Conservation (phyloP, 1,140 invertebrate genomes). For the Apis dorsata region DNA sequence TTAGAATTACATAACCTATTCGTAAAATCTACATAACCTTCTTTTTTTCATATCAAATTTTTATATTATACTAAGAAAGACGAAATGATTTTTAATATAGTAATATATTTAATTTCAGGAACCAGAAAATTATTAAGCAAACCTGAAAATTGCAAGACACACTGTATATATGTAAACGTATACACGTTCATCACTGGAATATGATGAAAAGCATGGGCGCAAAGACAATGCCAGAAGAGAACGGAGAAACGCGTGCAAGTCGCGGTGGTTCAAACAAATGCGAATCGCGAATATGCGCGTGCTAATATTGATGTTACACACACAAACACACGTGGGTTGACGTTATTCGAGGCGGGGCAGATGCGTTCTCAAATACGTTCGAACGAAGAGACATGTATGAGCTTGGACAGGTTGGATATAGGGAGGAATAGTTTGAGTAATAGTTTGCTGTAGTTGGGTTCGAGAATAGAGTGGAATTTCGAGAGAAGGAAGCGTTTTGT, state of each 20-base stretch:
- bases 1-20: no score
- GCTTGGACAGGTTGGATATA: conserved; percentile 6
- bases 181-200: no score
- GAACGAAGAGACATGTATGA: neutral
- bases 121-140: no score
- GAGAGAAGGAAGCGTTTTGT: neutral
- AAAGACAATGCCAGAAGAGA: neutral
- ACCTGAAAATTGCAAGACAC: neutral
- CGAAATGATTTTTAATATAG: no score
- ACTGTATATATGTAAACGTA: neutral
- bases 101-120: no score
- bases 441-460: neutral
- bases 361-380: conserved; percentile 13
- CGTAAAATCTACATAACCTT: no score
- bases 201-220: neutral
- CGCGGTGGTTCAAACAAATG: conserved; percentile 14
- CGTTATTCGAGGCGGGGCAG: neutral
- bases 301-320: conserved; percentile 33
- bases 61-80: no score
- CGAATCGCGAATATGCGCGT: conserved; percentile 26
- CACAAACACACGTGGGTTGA: conserved; percentile 3
- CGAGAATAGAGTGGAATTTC: no score
- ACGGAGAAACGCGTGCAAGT: neutral
- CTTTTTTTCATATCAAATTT: no score
- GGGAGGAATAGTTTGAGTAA: neutral